phyloP scores from a whole-genome alignment of 1,140 invertebrate species.

The Stegodyphus mimosarum region DNA sequence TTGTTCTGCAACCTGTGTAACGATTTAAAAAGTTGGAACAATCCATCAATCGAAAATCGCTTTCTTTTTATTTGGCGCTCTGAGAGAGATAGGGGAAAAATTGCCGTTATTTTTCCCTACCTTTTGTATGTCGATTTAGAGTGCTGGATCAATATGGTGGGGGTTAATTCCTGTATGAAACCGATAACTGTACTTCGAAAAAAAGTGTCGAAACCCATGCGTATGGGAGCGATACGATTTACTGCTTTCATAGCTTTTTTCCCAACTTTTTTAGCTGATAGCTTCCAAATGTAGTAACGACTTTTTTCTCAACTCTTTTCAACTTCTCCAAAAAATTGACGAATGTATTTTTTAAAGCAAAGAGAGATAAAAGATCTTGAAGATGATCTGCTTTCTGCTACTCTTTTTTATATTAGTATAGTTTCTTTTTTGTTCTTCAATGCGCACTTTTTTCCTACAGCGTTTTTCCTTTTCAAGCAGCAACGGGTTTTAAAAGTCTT shows the following conservation, averaged over 20 bases:
- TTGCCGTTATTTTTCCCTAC: not conserved
- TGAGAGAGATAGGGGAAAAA: not conserved
- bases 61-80: not conserved
- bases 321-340: slow-evolving; percentile 9
- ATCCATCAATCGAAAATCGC: slow-evolving; percentile 12
- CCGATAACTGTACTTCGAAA: slow-evolving; percentile 35
- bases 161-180: slow-evolving; percentile 42
- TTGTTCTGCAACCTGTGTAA: not conserved
- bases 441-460: not conserved
- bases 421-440: not conserved
- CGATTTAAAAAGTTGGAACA: slow-evolving; percentile 4
- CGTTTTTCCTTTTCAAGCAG: slow-evolving; percentile 15
- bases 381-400: slow-evolving; percentile 16
- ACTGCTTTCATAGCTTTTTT: slow-evolving; percentile 23
- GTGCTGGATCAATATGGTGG: slow-evolving; percentile 27
- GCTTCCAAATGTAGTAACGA: not conserved
- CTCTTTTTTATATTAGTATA: slow-evolving; percentile 16
- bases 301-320: not conserved
- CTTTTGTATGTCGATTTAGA: slow-evolving; percentile 27
- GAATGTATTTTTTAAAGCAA: slow-evolving; percentile 33
- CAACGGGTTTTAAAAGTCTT: slow-evolving; percentile 52
- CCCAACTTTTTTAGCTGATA: slow-evolving; percentile 1
- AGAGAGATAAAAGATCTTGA: slow-evolving; percentile 24
- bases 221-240: slow-evolving; percentile 29
- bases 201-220: not conserved